Base-by-base conservation (phyloP, 2,113 vertebrate genomes). In the Microcebus tavaratra region DNA sequence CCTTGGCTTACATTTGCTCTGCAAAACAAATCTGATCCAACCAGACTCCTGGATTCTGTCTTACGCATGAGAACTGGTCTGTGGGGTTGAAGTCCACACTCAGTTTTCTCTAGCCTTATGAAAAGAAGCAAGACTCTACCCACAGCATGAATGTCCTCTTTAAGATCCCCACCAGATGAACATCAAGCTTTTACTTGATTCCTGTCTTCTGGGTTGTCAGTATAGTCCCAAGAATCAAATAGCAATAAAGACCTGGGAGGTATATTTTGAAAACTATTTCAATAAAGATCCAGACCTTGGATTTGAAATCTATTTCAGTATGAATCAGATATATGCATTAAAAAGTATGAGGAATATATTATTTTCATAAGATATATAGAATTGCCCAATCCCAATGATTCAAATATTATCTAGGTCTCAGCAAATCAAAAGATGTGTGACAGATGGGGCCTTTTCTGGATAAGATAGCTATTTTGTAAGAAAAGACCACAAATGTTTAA, bases 1-100 rank as follows among this genome's bases (percentile, higher is more conserved):
- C 53, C 36, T 91, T 93, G 84, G 70, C 80, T 95, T 95, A 36
- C 29, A 82, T 95, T 63, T 90, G 57, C 53, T 95, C 91, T 97
- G 75, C 50, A 81, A 85, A 95, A 31, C 59, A 96, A 84, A 94
- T 50, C 36, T 45, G 72, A 96, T 59, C 70, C 36, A 78, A 78
- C 34, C 53, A 95, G 73, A 11, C n/a, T 96, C 39, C 76, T 88
- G 67, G 76, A 88, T 81, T 94, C 78, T 90, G 10, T 92, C 29
- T 76, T 7, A 21, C 36, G 36, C 48, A 55, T 88, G 59, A 82
- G 68, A 91, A 84, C 45, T 85, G 72, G 75, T 90, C 59, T n/a
- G 78, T 8, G 42, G 23, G 57, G 21, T 53, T 91, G 39, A 89
- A 42, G 67, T 83, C 48, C 63, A 85, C 50, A 89, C 48, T 63